A percentile compares a stretch with the other conserved stretches of the same genome.
Evolutionary conservation across 2,888 invertebrate species (phyloP).

Genomic region (Hanleya hanleyi): DNA sequence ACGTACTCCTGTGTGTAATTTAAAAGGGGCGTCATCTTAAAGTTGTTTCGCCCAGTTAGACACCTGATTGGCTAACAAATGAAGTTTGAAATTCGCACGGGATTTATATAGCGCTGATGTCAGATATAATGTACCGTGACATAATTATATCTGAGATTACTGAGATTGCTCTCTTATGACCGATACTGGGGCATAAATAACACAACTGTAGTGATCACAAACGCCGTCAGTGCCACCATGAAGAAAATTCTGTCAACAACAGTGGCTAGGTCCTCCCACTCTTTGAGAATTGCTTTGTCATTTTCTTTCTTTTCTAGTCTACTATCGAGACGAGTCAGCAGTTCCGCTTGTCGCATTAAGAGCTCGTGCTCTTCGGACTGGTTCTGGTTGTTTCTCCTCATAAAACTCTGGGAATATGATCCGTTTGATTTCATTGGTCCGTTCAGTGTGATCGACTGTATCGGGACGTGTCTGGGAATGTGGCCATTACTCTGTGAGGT

Average conservation of each 20-base stretch:
- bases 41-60: too few relatives aligned
- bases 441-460: not conserved
- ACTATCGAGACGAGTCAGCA: not conserved
- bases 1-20: too few relatives aligned
- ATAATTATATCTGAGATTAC: too few relatives aligned
- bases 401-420: not conserved
- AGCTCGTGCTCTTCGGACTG: not conserved
- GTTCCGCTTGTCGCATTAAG: not conserved
- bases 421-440: not conserved
- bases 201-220: not conserved
- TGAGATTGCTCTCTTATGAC: too few relatives aligned
- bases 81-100: too few relatives aligned
- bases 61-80: too few relatives aligned
- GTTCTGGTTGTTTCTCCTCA: not conserved
- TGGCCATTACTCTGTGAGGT: too few relatives aligned
- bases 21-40: too few relatives aligned
- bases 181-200: not conserved
- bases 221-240: not conserved
- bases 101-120: too few relatives aligned
- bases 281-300: not conserved
- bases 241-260: constrained; percentile 13
- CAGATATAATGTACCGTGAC: too few relatives aligned
- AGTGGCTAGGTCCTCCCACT: constrained; percentile 5
- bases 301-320: not conserved
- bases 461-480: not conserved